Percentiles rank a stretch among this genome's conserved stretches.
Evolutionary conservation across 2,113 vertebrate species (phyloP).

Genomic region (Xenopus laevis): DNA sequence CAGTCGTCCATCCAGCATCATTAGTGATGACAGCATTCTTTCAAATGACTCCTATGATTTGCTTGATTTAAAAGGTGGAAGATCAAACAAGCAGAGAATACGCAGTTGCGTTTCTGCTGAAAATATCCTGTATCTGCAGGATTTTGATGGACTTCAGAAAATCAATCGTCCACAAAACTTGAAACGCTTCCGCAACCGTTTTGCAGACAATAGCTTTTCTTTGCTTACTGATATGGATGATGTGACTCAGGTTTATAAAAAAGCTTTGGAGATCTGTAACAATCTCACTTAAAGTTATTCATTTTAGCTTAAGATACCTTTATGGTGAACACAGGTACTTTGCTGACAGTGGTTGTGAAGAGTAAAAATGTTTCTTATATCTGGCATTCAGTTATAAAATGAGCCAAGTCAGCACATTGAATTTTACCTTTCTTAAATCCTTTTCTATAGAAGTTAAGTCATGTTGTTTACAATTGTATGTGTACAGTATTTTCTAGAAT

Average conservation of each 20-base stretch:
- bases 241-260: conserved; percentile 97
- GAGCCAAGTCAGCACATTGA: too few species aligned
- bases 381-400: too few species aligned
- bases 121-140: conserved; percentile 86
- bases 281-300: conserved; percentile 72
- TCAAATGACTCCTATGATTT: conserved; percentile 78
- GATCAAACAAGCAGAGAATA: conserved; percentile 73
- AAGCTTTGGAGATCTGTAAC: conserved; percentile 92
- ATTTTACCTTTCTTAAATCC: too few species aligned
- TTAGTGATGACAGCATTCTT: conserved; percentile 84
- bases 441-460: background rate
- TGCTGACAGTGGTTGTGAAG: conserved; percentile 48
- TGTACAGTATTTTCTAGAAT: background rate
- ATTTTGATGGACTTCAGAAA: conserved; percentile 76
- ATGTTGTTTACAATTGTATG: background rate
- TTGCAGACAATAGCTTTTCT: conserved; percentile 92
- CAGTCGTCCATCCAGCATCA: conserved; percentile 83
- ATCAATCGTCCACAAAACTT: conserved; percentile 72
- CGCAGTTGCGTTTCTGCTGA: conserved; percentile 85
- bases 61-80: conserved; percentile 78
- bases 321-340: conserved; percentile 58
- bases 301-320: conserved; percentile 49
- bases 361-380: too few species aligned
- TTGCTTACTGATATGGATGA: conserved; percentile 89
- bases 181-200: conserved; percentile 78